Evolutionary conservation across 2,113 vertebrate species (phyloP).

Genomic region (Holacanthus passer): DNA sequence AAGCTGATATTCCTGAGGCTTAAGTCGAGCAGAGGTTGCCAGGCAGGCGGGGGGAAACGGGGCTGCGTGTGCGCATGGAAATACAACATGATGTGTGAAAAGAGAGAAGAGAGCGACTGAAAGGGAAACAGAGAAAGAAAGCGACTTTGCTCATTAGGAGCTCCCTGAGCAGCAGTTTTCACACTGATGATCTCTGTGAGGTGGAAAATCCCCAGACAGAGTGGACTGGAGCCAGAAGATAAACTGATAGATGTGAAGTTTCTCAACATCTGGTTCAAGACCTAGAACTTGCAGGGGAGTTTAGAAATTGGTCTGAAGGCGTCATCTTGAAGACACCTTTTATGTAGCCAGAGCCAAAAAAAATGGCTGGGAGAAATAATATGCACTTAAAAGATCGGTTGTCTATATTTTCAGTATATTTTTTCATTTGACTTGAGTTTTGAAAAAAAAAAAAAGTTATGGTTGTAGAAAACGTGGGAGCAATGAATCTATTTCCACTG

Average conservation of each 20-base stretch:
- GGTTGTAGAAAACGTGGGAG: constrained; percentile 30
- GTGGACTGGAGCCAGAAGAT: not conserved
- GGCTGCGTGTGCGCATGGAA: not conserved
- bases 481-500: constrained; percentile 41
- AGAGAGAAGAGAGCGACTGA: not conserved
- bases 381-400: not conserved
- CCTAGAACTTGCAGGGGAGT: not conserved
- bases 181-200: constrained; percentile 22
- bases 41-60: not conserved
- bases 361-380: not conserved
- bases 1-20: not conserved
- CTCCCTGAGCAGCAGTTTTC: not conserved
- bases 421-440: no score
- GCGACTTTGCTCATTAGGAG: constrained; percentile 34
- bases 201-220: constrained; percentile 29
- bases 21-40: not conserved
- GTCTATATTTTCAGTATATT: not conserved
- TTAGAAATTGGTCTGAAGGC: not conserved
- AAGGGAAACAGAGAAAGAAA: not conserved
- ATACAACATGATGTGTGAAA: constrained; percentile 8
- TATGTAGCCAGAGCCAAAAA: not conserved
- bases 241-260: not conserved
- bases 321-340: not conserved
- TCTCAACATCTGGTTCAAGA: not conserved
- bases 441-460: not conserved